Evolutionary conservation across 2,113 vertebrate species (phyloP).

Genomic region (Oreotragus oreotragus): DNA sequence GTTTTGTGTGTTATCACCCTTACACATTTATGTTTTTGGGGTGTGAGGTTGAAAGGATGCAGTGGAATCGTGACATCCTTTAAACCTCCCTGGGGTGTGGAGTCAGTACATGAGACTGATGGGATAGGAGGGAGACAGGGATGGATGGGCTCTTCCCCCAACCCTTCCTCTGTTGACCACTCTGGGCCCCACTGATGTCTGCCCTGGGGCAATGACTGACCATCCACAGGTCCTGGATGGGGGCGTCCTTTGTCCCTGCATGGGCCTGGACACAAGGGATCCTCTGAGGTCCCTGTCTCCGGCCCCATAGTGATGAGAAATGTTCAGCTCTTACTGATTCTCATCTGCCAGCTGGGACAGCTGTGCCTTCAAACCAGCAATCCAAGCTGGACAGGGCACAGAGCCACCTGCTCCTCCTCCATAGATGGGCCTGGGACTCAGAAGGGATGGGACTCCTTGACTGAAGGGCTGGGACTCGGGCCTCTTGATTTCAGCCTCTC

Average conservation of each 20-base stretch:
- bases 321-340: neutral
- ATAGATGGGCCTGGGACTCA: neutral
- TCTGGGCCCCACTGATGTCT: neutral
- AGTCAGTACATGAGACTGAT: neutral
- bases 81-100: neutral
- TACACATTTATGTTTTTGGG: fast-evolving
- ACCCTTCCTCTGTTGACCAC: neutral
- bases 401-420: neutral
- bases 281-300: neutral
- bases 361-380: neutral
- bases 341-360: fast-evolving
- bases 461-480: neutral
- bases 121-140: neutral
- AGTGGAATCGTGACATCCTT: neutral
- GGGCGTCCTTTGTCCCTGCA: fast-evolving
- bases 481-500: neutral
- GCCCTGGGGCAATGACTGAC: neutral
- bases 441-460: neutral
- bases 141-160: neutral
- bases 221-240: neutral
- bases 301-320: neutral
- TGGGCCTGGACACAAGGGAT: fast-evolving
- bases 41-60: neutral
- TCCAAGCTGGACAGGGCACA: fast-evolving
- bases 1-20: neutral